phyloP scores from a whole-genome alignment of 92 coral and sea anemone species.

The Porites rus region DNA sequence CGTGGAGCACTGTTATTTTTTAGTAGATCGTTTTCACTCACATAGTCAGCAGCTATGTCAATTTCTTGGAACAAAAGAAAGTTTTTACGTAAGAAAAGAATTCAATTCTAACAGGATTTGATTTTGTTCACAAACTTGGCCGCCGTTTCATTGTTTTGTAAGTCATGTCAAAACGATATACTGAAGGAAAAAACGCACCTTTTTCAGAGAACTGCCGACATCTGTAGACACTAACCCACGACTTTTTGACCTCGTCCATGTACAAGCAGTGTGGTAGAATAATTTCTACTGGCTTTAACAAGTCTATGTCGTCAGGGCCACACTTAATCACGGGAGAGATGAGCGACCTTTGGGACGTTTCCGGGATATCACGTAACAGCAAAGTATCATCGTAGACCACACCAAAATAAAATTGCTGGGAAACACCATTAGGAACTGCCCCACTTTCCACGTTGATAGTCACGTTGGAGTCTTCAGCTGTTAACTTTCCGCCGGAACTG shows the following conservation, averaged over 20 bases:
- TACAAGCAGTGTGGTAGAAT: constrained; percentile 48
- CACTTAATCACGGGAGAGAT: constrained; percentile 45
- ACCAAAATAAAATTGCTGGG: constrained; percentile 19
- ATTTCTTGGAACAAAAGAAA: too few relatives aligned
- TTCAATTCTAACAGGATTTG: too few relatives aligned
- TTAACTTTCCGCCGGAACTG: constrained; percentile 29
- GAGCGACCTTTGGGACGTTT: constrained; percentile 19
- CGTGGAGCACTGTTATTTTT: too few relatives aligned
- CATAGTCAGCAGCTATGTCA: too few relatives aligned
- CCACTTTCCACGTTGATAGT: constrained; percentile 15
- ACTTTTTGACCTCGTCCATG: constrained; percentile 35
- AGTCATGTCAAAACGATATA: too few relatives aligned
- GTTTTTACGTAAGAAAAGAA: too few relatives aligned
- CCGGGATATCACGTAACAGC: constrained; percentile 39
- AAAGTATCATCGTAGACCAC: constrained; percentile 30
- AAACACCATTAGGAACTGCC: constrained; percentile 11
- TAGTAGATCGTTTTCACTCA: too few relatives aligned
- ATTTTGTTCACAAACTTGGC: too few relatives aligned
- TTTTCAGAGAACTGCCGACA: constrained; percentile 19
- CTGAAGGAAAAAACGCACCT: neutral
- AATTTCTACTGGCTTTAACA: constrained; percentile 33
- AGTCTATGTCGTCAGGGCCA: constrained; percentile 34
- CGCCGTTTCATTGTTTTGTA: too few relatives aligned
- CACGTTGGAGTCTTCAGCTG: constrained; percentile 15
- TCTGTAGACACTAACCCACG: constrained; percentile 9